Base-by-base conservation (phyloP, 1,140 invertebrate genomes). In the Ylistrum balloti region DNA sequence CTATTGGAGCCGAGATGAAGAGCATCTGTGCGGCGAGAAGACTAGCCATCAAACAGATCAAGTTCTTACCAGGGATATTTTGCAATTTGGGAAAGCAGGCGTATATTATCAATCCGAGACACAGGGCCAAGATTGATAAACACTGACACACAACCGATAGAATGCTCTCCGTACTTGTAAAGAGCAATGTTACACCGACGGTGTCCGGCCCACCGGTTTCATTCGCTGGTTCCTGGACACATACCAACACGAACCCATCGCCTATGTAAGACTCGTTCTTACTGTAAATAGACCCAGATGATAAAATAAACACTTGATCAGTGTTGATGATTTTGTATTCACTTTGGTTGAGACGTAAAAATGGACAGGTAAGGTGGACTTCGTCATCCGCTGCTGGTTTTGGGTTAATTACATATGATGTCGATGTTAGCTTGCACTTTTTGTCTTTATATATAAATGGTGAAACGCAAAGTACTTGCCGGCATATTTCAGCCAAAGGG, bases 1-100 rank as follows among this genome's bases (percentile, higher is more conserved):
- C 85, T 11, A 91, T 86, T 22, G 93, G 94, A 11, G 96, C 96
- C 10, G 96, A 88, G 2, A 97, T 92, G 88, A 97, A 96, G 15
- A 96, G 90, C 0, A 96, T 35, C 91, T 97, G 96, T 0, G 95
- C 96, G 7, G 97, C 56, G 41, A 97, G 95, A 0, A 97, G 93
- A 17, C 95, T 94, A 13, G 94, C 92, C 9, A 96, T 95, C 0
- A 97, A 93, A 32, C 96, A 96, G 45, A 97, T 95, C 10, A 97
- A 92, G 91, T 96, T 97, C 90, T 96, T 97, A 2, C 96, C 97
- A 0, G 97, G 97, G 13, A 96, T 93, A 91, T 97, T 97, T 48
- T 96, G 94, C 88, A 97, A 92, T 48, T 96, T 95, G 32, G 95
- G 94, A 15, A 97, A 92, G 0, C 95, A 85, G 0, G 94, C 86